These are phyloP conservation scores for Mamestra brassicae DNA, from an alignment of 2,888 invertebrate species.

Conservation along the genomic window DNA sequence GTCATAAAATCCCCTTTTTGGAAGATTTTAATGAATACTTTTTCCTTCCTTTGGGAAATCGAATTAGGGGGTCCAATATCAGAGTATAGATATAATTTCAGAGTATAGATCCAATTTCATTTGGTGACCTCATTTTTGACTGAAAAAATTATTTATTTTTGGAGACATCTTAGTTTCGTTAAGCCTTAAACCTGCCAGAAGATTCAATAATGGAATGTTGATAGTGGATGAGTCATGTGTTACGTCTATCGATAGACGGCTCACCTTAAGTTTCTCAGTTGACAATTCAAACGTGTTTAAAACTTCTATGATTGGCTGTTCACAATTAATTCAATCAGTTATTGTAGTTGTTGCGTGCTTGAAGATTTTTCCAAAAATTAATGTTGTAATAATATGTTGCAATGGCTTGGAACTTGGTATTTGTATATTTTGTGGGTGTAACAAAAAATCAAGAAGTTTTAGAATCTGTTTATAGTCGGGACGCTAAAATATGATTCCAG, in stretches of 20 bases:
- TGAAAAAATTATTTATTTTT: not conserved
- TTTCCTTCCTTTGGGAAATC: conserved; percentile 33
- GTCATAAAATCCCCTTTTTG: not conserved
- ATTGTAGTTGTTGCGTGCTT: too few species aligned
- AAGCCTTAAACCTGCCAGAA: not conserved
- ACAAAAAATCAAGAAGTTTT: too few species aligned
- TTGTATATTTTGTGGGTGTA: too few species aligned
- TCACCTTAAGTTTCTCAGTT: not conserved
- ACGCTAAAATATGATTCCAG: not conserved
- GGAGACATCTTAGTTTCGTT: not conserved
- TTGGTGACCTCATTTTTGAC: conserved; percentile 5
- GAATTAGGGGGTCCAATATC: conserved; percentile 30
- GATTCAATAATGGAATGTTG: not conserved
- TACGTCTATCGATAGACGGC: not conserved
- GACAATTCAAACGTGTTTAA: too few species aligned
- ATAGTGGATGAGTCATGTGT: not conserved
- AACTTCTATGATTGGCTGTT: too few species aligned
- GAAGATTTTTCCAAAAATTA: too few species aligned
- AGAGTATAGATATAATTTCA: conserved; percentile 5
- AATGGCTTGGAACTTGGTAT: too few species aligned
- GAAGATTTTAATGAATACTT: conserved; percentile 37
- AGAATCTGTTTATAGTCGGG: too few species aligned
- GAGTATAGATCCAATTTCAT: conserved; percentile 15
- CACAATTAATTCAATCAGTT: too few species aligned
- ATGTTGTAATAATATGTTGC: too few species aligned